Evolutionary conservation across 1,140 invertebrate genomes (phyloP), one percentile per base, ranked within the genome.

Genomic region (Phymastichus coffea): DNA sequence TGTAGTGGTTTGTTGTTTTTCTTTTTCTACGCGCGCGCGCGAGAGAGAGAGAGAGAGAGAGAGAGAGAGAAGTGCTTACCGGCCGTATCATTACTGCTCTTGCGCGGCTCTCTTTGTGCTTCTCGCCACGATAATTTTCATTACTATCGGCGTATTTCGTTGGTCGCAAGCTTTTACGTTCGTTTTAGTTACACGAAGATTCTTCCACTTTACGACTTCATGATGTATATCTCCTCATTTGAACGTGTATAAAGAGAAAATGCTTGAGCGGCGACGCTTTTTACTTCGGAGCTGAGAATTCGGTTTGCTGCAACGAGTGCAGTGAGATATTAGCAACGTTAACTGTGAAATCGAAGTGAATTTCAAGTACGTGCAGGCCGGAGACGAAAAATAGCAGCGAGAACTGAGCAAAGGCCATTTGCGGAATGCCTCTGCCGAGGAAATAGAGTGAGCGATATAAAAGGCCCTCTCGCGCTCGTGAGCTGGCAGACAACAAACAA

Each of bases 71-170:
- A n/a, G n/a, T n/a, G n/a, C n/a, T n/a, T n/a, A n/a, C n/a, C n/a
- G 20, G 48, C 68, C 60, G 65, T 67, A 69, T 71, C 66, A 72
- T 72, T 72, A 72, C 69, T 49, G 54, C 53, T 17, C 49, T 56
- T 66, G 63, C 46, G 63, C 67, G 68, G 70, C 67, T 60, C 48
- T 70, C 65, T 69, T 70, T 71, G 67, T 71, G 52, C 55, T 59
- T 52, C 23, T 63, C 56, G 60, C 26, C 37, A 51, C 35, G 40
- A 59, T 67, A 70, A 69, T 52, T 69, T 70, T 69, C 65, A 69
- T 70, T 69, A 64, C 65, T 69, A 70, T 69, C 65, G 65, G 61
- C 59, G 52, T 57, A 57, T 59, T 65, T 60, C 43, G 25, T 58
- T 38, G 53, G 56, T 37, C 30, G 48, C 25, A 10, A 37, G 22